phyloP scores from a whole-genome alignment of 2,888 invertebrate species.

The Melipona bicolor region DNA sequence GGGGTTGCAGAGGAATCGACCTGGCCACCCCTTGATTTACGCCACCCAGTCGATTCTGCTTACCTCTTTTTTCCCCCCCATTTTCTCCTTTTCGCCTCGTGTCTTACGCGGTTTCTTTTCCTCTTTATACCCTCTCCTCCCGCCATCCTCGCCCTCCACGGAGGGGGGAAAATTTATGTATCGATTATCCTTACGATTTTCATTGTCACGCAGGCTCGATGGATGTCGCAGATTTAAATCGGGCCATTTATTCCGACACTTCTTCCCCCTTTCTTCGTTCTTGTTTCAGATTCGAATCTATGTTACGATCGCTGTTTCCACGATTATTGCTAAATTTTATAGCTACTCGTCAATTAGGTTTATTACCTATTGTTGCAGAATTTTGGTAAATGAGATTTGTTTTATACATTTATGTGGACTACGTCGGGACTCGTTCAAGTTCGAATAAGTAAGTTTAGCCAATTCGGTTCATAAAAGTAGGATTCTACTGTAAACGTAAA shows the following conservation, averaged over 20 bases:
- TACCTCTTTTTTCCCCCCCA: neutral
- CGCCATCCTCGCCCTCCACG: neutral
- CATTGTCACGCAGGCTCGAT: conserved; percentile 15
- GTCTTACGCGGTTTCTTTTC: conserved; percentile 3
- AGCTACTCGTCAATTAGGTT: no score
- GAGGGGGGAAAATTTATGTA: conserved; percentile 6
- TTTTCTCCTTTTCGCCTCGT: neutral
- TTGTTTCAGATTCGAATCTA: neutral
- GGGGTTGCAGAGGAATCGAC: conserved; percentile 13
- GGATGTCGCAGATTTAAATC: conserved; percentile 2
- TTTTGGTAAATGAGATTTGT: no score
- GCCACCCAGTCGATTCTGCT: conserved; percentile 35
- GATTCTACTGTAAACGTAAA: no score
- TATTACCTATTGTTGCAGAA: neutral
- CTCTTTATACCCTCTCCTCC: neutral
- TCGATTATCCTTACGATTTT: conserved; percentile 32
- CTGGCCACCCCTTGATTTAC: conserved; percentile 30
- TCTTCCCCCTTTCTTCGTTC: neutral
- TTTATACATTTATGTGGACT: no score
- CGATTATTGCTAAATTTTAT: no score
- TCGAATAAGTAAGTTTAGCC: no score
- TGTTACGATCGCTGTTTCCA: neutral
- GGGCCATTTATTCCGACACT: conserved; percentile 14
- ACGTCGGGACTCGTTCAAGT: no score
- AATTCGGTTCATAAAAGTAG: no score